Percentiles rank a stretch among this genome's conserved stretches.
Evolutionary conservation across 2,797 vertebrate species (phyloP).

Genomic region (Falco cherrug): DNA sequence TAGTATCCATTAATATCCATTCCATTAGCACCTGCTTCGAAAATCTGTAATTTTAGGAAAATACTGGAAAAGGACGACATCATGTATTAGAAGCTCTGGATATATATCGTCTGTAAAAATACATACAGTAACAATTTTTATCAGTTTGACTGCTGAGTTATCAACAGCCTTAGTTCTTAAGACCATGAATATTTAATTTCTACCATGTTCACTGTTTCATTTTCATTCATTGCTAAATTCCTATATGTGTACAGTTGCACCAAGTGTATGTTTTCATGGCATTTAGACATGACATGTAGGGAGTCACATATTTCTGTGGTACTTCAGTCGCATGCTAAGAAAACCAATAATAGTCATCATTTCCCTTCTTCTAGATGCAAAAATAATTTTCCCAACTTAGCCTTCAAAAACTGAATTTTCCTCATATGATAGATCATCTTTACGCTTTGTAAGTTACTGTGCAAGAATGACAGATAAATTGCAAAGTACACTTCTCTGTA

Average conservation of each 20-base stretch:
- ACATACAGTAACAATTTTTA: constrained; percentile 1
- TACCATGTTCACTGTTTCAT: neutral
- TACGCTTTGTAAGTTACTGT: neutral
- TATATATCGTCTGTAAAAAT: neutral
- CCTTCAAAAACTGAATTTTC: neutral
- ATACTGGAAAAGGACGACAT: neutral
- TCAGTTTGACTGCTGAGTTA: constrained; percentile 30
- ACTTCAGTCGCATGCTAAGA: neutral
- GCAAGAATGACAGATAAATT: neutral
- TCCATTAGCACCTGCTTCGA: neutral
- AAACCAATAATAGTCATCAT: neutral
- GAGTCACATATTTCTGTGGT: constrained; percentile 17
- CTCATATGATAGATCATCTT: neutral
- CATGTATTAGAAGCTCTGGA: neutral
- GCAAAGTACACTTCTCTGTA: neutral
- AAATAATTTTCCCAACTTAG: neutral
- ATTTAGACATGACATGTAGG: constrained; percentile 23
- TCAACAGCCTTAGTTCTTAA: constrained; percentile 27
- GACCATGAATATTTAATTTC: constrained; percentile 38
- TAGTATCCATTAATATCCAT: neutral
- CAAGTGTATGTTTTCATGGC: constrained; percentile 7
- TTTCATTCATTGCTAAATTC: constrained; percentile 42
- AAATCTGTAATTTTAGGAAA: neutral
- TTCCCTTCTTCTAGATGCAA: neutral
- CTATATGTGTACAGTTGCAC: neutral